Conservation (phyloP, 2,113 vertebrate species). For the Rostratula benghalensis region DNA sequence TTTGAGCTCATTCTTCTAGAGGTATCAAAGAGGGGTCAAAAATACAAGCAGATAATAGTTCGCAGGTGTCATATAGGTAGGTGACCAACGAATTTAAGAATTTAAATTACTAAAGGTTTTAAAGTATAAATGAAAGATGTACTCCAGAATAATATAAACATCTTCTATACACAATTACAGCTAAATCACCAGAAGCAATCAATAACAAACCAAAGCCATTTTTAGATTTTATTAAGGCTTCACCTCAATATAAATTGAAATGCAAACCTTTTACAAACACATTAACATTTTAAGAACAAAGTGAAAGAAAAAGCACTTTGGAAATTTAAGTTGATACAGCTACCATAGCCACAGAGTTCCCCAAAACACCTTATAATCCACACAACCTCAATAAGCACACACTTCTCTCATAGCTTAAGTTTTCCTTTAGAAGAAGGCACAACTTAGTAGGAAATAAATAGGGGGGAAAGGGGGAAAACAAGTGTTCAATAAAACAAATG, state of each 20-base stretch:
- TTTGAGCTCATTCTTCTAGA: background rate
- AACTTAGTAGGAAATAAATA: background rate
- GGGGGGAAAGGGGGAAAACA: background rate
- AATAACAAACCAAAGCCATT: background rate
- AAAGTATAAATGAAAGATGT: background rate
- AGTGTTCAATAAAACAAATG: background rate
- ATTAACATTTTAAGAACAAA: background rate
- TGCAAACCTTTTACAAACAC: background rate
- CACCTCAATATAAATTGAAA: background rate
- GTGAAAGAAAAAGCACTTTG: background rate
- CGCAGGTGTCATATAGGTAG: fast-evolving
- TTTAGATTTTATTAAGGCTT: background rate
- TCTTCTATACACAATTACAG: background rate
- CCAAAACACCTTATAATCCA: background rate
- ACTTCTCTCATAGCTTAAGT: background rate
- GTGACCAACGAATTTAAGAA: background rate
- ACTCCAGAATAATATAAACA: background rate
- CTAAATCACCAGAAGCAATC: background rate
- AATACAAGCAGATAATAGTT: background rate
- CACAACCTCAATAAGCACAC: background rate
- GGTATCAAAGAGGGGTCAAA: background rate
- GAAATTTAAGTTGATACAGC: background rate
- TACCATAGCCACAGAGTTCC: background rate
- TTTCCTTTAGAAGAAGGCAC: background rate
- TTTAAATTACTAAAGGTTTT: background rate